phyloP scores from a whole-genome alignment of 2,113 vertebrate species.

The Centropus bengalensis region DNA sequence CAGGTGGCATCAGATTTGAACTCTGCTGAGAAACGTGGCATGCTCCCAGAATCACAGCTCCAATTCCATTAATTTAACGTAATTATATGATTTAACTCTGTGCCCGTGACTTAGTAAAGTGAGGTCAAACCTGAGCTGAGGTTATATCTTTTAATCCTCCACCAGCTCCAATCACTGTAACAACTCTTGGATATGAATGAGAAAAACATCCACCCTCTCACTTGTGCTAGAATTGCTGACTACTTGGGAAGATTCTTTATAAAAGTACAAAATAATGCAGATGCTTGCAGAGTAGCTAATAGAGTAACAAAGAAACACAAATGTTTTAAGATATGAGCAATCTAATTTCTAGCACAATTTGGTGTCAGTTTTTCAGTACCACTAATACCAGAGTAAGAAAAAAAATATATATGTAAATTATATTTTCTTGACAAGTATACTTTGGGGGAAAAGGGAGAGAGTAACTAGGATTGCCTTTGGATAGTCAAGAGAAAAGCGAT shows the following conservation, averaged over 20 bases:
- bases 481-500: background rate
- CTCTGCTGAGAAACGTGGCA: background rate
- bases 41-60: background rate
- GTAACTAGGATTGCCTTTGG: background rate
- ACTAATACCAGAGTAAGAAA: background rate
- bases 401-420: background rate
- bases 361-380: background rate
- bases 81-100: background rate
- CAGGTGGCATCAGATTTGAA: background rate
- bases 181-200: background rate
- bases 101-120: accelerated
- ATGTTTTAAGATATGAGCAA: background rate
- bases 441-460: background rate
- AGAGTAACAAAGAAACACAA: background rate
- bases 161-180: background rate
- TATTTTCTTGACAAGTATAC: background rate
- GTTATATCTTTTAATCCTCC: background rate
- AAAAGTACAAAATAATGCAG: background rate
- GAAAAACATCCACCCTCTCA: background rate
- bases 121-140: background rate
- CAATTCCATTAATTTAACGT: background rate
- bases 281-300: background rate
- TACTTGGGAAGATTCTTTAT: background rate
- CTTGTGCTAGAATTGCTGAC: background rate
- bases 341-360: background rate